Evolutionary conservation across 2,113 vertebrate genomes (phyloP).

Genomic region (Prunella himalayana): DNA sequence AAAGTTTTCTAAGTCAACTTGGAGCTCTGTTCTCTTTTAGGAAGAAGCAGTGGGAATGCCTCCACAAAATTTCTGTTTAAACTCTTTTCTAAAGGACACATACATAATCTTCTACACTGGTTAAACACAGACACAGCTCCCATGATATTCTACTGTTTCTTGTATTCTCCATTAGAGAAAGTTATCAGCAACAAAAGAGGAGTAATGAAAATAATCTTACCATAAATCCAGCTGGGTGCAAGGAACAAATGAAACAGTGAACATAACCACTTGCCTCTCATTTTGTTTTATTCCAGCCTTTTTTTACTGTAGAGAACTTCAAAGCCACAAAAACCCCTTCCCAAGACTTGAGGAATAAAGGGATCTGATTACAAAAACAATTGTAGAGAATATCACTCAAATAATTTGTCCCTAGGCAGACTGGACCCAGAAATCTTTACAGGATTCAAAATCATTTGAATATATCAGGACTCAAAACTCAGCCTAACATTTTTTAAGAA

Average conservation of each 20-base stretch:
- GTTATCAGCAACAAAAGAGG: background rate
- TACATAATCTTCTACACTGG: background rate
- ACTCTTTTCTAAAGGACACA: background rate
- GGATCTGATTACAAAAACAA: background rate
- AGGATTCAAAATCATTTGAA: background rate
- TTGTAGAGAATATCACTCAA: background rate
- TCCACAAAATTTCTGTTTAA: background rate
- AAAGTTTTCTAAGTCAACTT: background rate
- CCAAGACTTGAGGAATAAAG: background rate
- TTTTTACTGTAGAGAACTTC: background rate
- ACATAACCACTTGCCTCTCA: background rate
- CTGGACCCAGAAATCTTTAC: background rate
- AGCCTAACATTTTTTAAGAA: background rate
- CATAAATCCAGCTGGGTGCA: background rate
- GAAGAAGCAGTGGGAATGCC: background rate
- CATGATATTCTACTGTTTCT: background rate
- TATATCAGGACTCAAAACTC: background rate
- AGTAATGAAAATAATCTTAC: background rate
- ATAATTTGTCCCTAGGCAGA: background rate
- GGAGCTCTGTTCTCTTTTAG: background rate
- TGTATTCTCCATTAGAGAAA: background rate
- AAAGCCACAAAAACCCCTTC: background rate
- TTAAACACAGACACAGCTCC: background rate
- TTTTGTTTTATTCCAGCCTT: background rate
- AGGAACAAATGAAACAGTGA: background rate